Percentiles rank a stretch among this genome's conserved stretches.
Evolutionary conservation across 2,113 vertebrate species (phyloP).

Genomic region (Hepsetus odoe): DNA sequence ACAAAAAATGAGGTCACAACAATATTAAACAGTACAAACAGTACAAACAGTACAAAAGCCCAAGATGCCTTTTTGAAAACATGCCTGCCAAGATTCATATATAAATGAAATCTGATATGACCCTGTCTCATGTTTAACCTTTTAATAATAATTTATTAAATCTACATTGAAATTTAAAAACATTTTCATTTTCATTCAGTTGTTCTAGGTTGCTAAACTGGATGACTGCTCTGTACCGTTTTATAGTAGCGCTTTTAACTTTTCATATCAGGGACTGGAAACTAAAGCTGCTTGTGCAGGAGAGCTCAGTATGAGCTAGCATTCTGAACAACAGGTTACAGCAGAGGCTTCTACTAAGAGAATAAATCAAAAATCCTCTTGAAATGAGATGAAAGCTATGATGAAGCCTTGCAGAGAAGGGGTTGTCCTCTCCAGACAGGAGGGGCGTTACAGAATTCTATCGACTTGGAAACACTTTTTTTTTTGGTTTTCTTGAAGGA

Average conservation of each 20-base stretch:
- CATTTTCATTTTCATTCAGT: too few relatives aligned
- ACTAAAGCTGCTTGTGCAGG: constrained; percentile 9
- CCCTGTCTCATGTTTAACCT: too few relatives aligned
- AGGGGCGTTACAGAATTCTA: neutral
- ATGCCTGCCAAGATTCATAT: too few relatives aligned
- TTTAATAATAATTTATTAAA: too few relatives aligned
- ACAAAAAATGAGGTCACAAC: too few relatives aligned
- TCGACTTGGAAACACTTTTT: neutral
- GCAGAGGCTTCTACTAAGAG: neutral
- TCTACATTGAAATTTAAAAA: too few relatives aligned
- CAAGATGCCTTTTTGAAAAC: too few relatives aligned
- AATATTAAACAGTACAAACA: too few relatives aligned
- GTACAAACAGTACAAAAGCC: too few relatives aligned
- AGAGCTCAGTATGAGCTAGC: neutral
- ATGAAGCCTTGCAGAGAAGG: constrained; percentile 23
- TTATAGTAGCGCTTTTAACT: constrained; percentile 14
- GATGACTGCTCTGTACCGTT: neutral
- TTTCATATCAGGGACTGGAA: neutral
- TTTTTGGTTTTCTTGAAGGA: neutral
- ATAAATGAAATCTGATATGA: too few relatives aligned
- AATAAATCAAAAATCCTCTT: constrained; percentile 20
- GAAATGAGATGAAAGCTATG: constrained; percentile 18
- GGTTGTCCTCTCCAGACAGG: neutral
- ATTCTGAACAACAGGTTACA: neutral
- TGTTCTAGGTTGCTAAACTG: neutral